Evolutionary conservation across 2,113 vertebrate species (phyloP).

Genomic region (Mirza zaza): DNA sequence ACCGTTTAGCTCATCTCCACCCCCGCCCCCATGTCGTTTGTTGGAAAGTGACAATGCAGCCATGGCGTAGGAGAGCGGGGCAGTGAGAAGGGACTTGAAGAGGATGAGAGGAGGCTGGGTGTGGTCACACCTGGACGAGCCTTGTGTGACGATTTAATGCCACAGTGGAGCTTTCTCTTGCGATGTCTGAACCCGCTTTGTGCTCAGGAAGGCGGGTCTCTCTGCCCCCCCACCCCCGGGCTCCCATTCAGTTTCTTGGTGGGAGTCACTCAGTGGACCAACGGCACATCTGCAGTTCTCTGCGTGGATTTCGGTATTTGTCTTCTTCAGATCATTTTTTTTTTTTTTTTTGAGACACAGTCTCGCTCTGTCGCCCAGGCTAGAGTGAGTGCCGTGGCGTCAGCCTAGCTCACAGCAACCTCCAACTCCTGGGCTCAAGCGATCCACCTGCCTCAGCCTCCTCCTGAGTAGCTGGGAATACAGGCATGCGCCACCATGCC

Average conservation of each 20-base stretch:
- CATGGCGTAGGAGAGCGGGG: neutral
- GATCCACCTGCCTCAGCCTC: too few relatives aligned
- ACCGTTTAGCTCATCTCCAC: neutral
- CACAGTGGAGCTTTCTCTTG: neutral
- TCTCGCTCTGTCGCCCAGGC: too few relatives aligned
- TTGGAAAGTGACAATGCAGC: neutral
- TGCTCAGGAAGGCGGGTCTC: neutral
- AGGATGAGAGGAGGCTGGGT: neutral
- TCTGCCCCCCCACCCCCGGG: neutral
- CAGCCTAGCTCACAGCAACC: too few relatives aligned
- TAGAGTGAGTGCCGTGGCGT: too few relatives aligned
- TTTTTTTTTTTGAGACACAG: too few relatives aligned
- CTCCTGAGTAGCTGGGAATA: too few relatives aligned
- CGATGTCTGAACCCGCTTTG: neutral
- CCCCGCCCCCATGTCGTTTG: neutral
- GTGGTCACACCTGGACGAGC: neutral
- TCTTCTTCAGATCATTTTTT: neutral
- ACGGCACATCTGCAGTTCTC: slow-evolving; percentile 5
- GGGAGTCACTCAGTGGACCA: neutral
- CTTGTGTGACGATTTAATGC: neutral
- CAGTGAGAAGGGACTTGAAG: neutral
- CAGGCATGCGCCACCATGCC: too few relatives aligned
- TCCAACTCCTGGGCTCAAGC: too few relatives aligned
- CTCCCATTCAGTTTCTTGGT: neutral
- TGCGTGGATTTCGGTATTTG: slow-evolving; percentile 19